Evolutionary conservation across 2,888 invertebrate genomes (phyloP), one percentile per base, ranked within the genome.

Genomic region (Drosophila formosana): DNA sequence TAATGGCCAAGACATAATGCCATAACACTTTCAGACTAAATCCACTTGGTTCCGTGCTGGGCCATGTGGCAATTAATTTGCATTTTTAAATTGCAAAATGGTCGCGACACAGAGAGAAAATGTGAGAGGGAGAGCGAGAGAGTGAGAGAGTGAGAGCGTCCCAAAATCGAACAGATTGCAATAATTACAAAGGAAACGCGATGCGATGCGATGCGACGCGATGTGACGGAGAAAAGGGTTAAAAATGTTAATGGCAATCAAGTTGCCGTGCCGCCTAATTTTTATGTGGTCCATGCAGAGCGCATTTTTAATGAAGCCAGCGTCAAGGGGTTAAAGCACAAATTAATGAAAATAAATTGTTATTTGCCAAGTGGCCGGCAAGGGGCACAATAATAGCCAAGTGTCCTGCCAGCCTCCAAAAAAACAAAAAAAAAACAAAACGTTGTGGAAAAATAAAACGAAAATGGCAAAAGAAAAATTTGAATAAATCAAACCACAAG

Each of bases 331-430:
- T 88, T 86, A 84, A 78, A 79, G 87, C 80, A 80, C 88, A 90
- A 90, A 91, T 90, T 91, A 90, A 90, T 90, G 91, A 90, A 90
- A 89, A 90, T 91, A 89, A 91, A 90, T 90, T 89, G 89, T 85
- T 88, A 84, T 88, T 80, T 82, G 66, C 76, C 71, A 47, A 66
- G 78, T 62, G 56, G 55, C 64, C 51, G 55, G 34, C 66, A 55
- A 43, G 34, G 52, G 45, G 57, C 64, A 76, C 60, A 63, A 64
- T 72, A 75, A 63, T 62, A 43, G 62, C 75, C 68, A 66, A 81
- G 69, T 63, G 73, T 76, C 65, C 82, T 67, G 63, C 57, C 51
- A 62, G 70, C 41, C 66, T 66, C 74, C n/a, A 11, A 41, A 49
- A 45, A 62, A 25, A n/a, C n/a, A n/a, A n/a, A n/a, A n/a, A n/a